phyloP scores from a whole-genome alignment of 1,140 invertebrate genomes.

The Andricus grossulariae region DNA sequence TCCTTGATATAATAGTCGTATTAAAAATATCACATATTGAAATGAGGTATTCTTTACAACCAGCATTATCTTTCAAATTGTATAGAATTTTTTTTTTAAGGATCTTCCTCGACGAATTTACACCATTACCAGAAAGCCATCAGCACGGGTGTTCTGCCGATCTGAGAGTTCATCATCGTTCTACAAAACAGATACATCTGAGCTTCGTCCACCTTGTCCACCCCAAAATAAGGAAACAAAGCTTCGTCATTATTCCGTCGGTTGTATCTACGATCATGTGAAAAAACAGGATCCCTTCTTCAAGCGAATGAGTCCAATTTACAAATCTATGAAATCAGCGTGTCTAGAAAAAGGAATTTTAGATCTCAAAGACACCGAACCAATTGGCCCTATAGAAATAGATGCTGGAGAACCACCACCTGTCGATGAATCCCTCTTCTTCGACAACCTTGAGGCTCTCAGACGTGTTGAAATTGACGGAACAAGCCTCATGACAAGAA shows the following conservation, averaged over 20 bases:
- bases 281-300: conserved; percentile 50
- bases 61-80: not conserved
- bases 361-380: conserved; percentile 40
- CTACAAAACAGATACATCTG: conserved; percentile 49
- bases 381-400: conserved; percentile 63
- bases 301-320: conserved; percentile 52
- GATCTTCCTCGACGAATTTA: conserved; percentile 1
- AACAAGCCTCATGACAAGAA: conserved; percentile 68
- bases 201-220: conserved; percentile 50
- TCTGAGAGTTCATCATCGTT: conserved; percentile 16
- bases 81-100: conserved; percentile 1
- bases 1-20: not conserved
- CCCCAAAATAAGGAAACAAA: conserved; percentile 44
- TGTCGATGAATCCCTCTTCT: conserved; percentile 69
- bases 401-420: conserved; percentile 69
- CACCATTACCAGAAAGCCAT: not conserved
- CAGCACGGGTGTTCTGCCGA: conserved; percentile 1
- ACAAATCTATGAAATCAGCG: conserved; percentile 54
- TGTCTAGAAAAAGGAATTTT: conserved; percentile 49
- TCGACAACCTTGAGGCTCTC: conserved; percentile 67
- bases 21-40: no score
- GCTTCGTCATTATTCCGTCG: conserved; percentile 60
- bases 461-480: conserved; percentile 69
- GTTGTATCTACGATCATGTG: conserved; percentile 57
- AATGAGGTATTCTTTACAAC: no score